Base-by-base conservation (phyloP, 2,888 invertebrate species). In the Phlogophora meticulosa region DNA sequence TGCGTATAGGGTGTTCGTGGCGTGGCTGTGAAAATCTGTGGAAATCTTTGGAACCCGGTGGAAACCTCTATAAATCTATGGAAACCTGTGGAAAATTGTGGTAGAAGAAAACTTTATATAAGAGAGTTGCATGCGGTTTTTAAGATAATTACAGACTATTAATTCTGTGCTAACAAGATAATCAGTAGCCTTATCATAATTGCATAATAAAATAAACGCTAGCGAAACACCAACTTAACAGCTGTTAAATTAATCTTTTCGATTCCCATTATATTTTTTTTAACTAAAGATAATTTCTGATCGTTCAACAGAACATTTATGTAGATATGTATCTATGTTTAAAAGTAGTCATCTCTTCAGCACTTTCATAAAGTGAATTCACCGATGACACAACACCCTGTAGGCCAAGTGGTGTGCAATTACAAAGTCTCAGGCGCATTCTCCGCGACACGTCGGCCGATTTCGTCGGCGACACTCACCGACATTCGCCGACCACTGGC, bases 371-470 rank as follows among this genome's bases (percentile, higher is more conserved):
- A 10, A 56, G 40, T 15, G 2, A 38, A 32, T 32, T 24, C 36
- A 0, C 7, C 11, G 4, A 15, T 56, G 62, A 11, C 28, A 36
- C 52, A 86, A 59, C 91, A 86, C 0, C 76, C 90, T 83, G 78
- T 85, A 81, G 87, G 88, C 82, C 84, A 71, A 66, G 64, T 62
- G 74, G 68, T 78, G 83, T 72, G 89, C 88, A 92, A 93, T 93
- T 91, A 91, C 86, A 81, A 72, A 83, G 86, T 85, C 87, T 85
- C 87, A 78, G 86, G 80, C 88, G 91, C 93, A 94, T 94, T 91
- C 93, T 88, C 65, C 70, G 85, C 93, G 90, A 93, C 93, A 93
- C 93, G 88, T 90, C 88, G 85, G 81, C 85, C 77, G 83, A 87
- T 87, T 86, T 81, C 81, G 81, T 72, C 76, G 79, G 76, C 77